Conservation (phyloP, 2,113 vertebrate genomes). For the Hippolais icterina region DNA sequence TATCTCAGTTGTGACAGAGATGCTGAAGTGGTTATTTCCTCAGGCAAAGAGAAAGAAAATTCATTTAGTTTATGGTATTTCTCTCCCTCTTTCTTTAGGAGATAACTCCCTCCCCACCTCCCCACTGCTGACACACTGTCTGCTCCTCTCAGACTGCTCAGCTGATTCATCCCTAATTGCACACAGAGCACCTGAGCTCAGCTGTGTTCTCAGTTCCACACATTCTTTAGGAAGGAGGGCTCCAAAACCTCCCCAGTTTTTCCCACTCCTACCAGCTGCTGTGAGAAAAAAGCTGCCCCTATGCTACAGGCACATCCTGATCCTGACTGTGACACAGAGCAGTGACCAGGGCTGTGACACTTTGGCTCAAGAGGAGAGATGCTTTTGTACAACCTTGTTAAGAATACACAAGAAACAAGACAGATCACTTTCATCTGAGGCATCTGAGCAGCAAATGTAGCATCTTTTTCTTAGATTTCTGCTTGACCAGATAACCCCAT, state of each 20-base stretch:
- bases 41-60: not conserved
- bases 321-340: not conserved
- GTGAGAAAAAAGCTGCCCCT: not conserved
- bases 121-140: not conserved
- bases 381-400: not conserved
- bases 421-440: not conserved
- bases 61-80: not conserved
- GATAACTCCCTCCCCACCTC: not conserved
- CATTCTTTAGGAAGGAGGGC: not conserved
- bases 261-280: not conserved
- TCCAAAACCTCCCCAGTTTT: not conserved
- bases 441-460: not conserved
- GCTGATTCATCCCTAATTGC: not conserved
- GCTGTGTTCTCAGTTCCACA: not conserved
- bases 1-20: not conserved
- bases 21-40: not conserved
- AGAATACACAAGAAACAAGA: not conserved
- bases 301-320: not conserved
- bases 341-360: fast-evolving
- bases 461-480: not conserved
- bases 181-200: not conserved
- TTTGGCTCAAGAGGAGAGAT: not conserved
- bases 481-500: not conserved
- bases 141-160: not conserved
- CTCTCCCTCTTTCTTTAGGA: not conserved